phyloP scores from a whole-genome alignment of 2,113 vertebrate species.

The Callionymus lyra region DNA sequence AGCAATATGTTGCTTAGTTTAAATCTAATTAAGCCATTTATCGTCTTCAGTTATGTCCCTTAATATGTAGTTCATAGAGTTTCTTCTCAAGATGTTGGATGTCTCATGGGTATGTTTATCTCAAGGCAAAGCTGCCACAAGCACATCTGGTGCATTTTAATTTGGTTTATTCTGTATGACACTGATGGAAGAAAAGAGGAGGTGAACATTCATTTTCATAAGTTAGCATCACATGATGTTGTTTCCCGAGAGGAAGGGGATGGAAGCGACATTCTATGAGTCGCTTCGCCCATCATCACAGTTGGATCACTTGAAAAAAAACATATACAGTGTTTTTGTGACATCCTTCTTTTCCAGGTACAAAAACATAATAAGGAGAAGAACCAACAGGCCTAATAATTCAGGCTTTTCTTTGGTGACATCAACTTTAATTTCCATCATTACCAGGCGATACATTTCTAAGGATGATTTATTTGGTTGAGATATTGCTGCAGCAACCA shows the following conservation, averaged over 20 bases:
- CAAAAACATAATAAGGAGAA: too few relatives aligned
- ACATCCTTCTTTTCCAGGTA: too few relatives aligned
- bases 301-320: too few relatives aligned
- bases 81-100: slow-evolving; percentile 36
- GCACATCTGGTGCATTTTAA: slow-evolving; percentile 42
- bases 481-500: not conserved
- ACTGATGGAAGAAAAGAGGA: slow-evolving; percentile 16
- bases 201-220: not conserved
- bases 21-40: slow-evolving; percentile 48
- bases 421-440: too few relatives aligned
- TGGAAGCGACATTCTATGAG: too few relatives aligned
- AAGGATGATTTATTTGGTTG: slow-evolving; percentile 10
- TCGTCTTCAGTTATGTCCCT: slow-evolving; percentile 61
- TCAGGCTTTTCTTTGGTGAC: too few relatives aligned
- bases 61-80: slow-evolving; percentile 46
- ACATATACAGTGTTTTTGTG: too few relatives aligned
- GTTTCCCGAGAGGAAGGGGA: too few relatives aligned
- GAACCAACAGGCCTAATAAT: too few relatives aligned
- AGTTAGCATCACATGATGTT: too few relatives aligned
- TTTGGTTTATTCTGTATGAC: slow-evolving; percentile 35
- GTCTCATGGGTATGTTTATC: slow-evolving; percentile 36
- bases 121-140: slow-evolving; percentile 37
- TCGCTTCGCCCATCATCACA: too few relatives aligned
- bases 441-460: slow-evolving; percentile 23
- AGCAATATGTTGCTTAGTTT: slow-evolving; percentile 11